phyloP scores from a whole-genome alignment of 2,113 vertebrate species.

The Pelecanoides urinatrix region DNA sequence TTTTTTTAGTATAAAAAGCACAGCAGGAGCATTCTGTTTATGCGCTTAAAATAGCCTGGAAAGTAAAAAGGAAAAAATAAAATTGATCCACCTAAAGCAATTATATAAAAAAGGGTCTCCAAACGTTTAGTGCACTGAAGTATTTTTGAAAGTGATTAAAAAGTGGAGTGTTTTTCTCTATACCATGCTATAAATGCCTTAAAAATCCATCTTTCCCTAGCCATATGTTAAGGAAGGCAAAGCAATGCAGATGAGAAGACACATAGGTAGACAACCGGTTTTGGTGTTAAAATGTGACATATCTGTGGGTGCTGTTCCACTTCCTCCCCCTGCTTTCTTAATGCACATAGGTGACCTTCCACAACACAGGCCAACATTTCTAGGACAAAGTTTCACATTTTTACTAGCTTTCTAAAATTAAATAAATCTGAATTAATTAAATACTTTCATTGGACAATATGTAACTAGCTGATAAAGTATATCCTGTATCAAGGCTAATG shows the following conservation, averaged over 20 bases:
- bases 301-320: neutral
- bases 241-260: neutral
- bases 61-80: neutral
- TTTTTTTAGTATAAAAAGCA: neutral
- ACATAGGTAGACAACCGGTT: neutral
- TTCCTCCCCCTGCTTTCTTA: neutral
- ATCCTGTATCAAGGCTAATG: neutral
- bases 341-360: neutral
- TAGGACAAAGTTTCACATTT: neutral
- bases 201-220: neutral
- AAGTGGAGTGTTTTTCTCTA: neutral
- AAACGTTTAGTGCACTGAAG: neutral
- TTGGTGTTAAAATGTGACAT: neutral
- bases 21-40: neutral
- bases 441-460: neutral
- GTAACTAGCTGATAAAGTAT: neutral
- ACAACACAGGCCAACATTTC: neutral
- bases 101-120: neutral
- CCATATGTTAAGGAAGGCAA: neutral
- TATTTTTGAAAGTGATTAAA: neutral
- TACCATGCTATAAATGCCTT: neutral
- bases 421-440: neutral
- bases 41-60: neutral
- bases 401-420: neutral
- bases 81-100: neutral